Conservation (phyloP, 2,113 vertebrate species). For the Pelecanus crispus region DNA sequence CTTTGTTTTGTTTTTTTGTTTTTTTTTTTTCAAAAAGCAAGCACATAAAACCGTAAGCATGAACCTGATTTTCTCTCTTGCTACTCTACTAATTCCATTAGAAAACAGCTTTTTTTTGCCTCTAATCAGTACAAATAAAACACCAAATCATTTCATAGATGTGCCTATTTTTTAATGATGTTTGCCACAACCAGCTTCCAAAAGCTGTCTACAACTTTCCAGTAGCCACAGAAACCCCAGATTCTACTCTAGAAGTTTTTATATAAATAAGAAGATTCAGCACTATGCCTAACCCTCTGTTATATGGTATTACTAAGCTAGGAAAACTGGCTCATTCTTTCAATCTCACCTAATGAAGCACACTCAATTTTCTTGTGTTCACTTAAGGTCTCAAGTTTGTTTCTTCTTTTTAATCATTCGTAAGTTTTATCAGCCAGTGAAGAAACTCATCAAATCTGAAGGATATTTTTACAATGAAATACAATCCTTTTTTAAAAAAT, state of each 20-base stretch:
- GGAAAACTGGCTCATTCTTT: not conserved
- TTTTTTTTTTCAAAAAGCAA: not conserved
- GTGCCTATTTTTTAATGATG: not conserved
- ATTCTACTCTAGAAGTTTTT: not conserved
- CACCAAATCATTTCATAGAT: accelerated
- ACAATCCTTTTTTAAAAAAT: not conserved
- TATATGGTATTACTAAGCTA: accelerated
- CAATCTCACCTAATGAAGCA: not conserved
- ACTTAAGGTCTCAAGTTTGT: not conserved
- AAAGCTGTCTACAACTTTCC: not conserved
- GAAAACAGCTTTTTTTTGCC: not conserved
- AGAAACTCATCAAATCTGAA: not conserved
- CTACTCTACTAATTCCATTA: not conserved
- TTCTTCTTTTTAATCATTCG: not conserved
- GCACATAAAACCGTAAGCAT: not conserved
- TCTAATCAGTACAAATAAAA: not conserved
- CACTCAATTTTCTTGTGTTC: not conserved
- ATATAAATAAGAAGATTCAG: not conserved
- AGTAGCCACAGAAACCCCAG: not conserved
- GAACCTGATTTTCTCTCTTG: not conserved
- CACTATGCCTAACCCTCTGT: not conserved
- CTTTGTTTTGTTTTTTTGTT: accelerated
- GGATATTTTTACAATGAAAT: not conserved
- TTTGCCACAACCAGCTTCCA: not conserved
- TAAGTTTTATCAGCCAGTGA: not conserved